Percentiles rank a stretch among this genome's conserved stretches.
phyloP scores from a whole-genome alignment of 2,888 invertebrate species.

The Drosophila testacea region DNA sequence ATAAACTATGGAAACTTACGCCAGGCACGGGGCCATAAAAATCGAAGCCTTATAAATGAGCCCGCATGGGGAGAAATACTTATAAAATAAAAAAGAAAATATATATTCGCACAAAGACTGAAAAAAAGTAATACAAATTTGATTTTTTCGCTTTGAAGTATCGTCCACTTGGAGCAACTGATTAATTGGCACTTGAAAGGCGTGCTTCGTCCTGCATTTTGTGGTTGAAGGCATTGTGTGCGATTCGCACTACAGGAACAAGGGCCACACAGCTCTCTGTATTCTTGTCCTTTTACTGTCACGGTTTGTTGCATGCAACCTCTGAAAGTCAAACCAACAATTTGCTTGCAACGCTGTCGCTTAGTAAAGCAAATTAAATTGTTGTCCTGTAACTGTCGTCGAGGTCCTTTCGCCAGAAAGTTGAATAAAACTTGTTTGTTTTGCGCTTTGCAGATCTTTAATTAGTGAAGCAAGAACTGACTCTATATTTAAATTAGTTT shows the following conservation, averaged over 20 bases:
- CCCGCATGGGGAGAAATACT: conserved; percentile 37
- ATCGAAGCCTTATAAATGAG: conserved; percentile 74
- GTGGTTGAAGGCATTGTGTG: conserved; percentile 51
- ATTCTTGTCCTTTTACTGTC: conserved; percentile 28
- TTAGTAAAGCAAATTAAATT: conserved; percentile 68
- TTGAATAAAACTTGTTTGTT: conserved; percentile 6
- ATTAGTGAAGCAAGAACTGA: not conserved
- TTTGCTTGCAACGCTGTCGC: conserved; percentile 28
- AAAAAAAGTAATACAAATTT: conserved; percentile 40
- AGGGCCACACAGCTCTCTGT: not conserved
- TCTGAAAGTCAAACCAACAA: conserved; percentile 34
- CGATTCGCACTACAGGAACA: conserved; percentile 38
- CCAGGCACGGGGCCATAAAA: conserved; percentile 57
- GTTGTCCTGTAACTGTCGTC: conserved; percentile 41
- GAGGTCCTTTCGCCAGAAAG: conserved; percentile 37
- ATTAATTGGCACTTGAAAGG: conserved; percentile 73
- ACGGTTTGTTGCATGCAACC: conserved; percentile 44
- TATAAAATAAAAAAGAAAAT: conserved; percentile 13
- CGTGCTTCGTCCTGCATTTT: conserved; percentile 29
- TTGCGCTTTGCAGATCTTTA: not conserved
- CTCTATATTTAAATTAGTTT: conserved; percentile 6
- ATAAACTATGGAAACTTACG: conserved; percentile 64
- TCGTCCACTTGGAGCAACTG: conserved; percentile 65
- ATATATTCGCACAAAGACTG: conserved; percentile 5
- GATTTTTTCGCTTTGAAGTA: conserved; percentile 50